Percentiles rank a stretch among this genome's conserved stretches.
Conservation (phyloP, 53 echinoderm and acorn worm genomes). For the Temnopleurus reevesii region DNA sequence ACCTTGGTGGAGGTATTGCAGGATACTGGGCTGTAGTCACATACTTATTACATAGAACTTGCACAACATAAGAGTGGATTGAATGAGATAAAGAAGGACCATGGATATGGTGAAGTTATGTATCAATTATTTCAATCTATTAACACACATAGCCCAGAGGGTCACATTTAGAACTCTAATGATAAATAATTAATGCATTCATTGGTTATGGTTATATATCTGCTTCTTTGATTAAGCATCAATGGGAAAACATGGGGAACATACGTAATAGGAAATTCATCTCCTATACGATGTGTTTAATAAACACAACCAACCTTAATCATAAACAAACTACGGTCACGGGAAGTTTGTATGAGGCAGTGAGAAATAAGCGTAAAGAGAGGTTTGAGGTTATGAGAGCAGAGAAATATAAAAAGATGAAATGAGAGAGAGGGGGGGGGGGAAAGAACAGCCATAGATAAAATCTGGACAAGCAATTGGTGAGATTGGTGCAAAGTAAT, state of each 20-base stretch:
- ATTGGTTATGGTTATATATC: no score
- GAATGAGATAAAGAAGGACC: no score
- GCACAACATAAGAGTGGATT: no score
- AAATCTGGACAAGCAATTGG: conserved; percentile 21
- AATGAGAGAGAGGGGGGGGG: neutral
- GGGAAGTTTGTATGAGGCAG: neutral
- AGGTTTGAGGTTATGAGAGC: neutral
- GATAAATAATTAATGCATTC: no score
- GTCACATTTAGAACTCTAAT: no score
- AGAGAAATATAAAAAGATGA: neutral
- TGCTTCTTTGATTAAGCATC: no score
- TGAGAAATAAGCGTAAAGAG: neutral
- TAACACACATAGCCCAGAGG: no score
- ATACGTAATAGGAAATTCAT: neutral
- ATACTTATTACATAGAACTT: no score
- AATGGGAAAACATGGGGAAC: neutral
- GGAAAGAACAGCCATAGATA: neutral
- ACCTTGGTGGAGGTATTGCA: no score
- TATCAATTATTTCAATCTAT: no score
- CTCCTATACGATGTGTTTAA: neutral
- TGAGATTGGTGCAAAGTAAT: conserved; percentile 33
- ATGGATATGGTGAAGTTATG: no score
- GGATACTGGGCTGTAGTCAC: no score
- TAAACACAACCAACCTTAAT: conserved; percentile 29
- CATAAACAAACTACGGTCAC: conserved; percentile 31